Evolutionary conservation across 2,888 invertebrate species (phyloP), one percentile per base, ranked within the genome.

Genomic region (Zygogramma bicolorata): DNA sequence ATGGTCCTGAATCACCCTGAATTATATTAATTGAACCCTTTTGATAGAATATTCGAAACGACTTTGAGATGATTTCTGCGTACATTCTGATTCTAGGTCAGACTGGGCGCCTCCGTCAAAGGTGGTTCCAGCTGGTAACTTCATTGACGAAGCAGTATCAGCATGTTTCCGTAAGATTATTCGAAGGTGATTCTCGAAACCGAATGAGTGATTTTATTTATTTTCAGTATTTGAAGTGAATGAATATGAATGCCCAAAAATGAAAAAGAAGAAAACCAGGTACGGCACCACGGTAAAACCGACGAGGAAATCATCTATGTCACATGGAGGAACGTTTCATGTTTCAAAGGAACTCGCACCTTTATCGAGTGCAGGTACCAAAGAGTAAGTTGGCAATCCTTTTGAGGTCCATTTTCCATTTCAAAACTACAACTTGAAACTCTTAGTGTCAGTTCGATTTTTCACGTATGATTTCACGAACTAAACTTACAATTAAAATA

Each of bases 271-370:
- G 20, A 34, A 15, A 10, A 57, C 22, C 3, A 29, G 38, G 18
- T 13, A 38, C 13, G 1, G 8, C 10, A 38, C 18, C 2, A 38
- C 65, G 13, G 57, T 65, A 18, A 65, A 63, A 6, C 63, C 31
- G 10, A 0, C 27, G 7, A 42, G 57, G 34, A 62, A 42, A 1
- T 27, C 31, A 7, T 38, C 62, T 7, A 38, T 63, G 4, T 76
- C 79, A 6, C 80, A 81, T 46, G 84, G 82, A n/a, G 82, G 82
- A 8, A 82, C 82, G 0, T 82, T 83, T 65, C 80, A 79, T 46
- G 77, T 83, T 15, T 81, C 81, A 6, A 80, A 75, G 65, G 79
- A 82, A 6, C 68, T 67, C 15, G 72, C 77, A 6, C 82, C 82
- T 1, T 58, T 81, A 53, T 74, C 81, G 2, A 75, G 78, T 67